Conservation (phyloP, 1,140 invertebrate genomes). For the Drosophila busckii region DNA sequence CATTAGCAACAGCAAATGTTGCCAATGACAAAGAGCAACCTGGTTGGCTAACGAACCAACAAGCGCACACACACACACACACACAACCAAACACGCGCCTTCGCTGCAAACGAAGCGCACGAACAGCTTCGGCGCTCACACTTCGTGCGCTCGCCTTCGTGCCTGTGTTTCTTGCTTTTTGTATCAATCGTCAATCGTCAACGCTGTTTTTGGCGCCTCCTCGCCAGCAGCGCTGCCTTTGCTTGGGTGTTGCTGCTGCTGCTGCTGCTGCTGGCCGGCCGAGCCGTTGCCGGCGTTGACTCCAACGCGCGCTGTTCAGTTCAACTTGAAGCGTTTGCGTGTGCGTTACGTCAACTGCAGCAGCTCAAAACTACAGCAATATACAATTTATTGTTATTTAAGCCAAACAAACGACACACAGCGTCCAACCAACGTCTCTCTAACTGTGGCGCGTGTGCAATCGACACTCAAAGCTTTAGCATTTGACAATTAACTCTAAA, state of each 20-base stretch:
- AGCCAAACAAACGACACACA: too few species aligned
- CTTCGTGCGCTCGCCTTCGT: not conserved
- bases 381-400: too few species aligned
- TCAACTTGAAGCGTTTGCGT: slow-evolving; percentile 70
- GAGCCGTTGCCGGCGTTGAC: slow-evolving; percentile 36
- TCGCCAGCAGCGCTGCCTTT: slow-evolving; percentile 15
- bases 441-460: slow-evolving; percentile 34
- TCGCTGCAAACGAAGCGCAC: too few species aligned
- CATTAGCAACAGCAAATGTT: slow-evolving; percentile 25
- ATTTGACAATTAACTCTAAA: slow-evolving; percentile 1
- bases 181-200: not conserved
- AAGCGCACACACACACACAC: not conserved
- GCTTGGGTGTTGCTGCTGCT: slow-evolving; percentile 13
- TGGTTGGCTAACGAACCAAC: slow-evolving; percentile 35
- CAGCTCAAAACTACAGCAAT: slow-evolving; percentile 2
- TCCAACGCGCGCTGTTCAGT: slow-evolving; percentile 46
- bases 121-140: too few species aligned
- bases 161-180: slow-evolving; percentile 1
- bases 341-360: slow-evolving; percentile 60
- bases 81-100: not conserved
- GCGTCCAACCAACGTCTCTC: too few species aligned
- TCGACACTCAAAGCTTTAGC: not conserved
- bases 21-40: slow-evolving; percentile 9
- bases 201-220: slow-evolving; percentile 11
- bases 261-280: slow-evolving; percentile 41